These are phyloP conservation scores for Gnathonemus echidnorhynchus DNA, from an alignment of 2,113 vertebrate genomes.

Conservation along the genomic window DNA sequence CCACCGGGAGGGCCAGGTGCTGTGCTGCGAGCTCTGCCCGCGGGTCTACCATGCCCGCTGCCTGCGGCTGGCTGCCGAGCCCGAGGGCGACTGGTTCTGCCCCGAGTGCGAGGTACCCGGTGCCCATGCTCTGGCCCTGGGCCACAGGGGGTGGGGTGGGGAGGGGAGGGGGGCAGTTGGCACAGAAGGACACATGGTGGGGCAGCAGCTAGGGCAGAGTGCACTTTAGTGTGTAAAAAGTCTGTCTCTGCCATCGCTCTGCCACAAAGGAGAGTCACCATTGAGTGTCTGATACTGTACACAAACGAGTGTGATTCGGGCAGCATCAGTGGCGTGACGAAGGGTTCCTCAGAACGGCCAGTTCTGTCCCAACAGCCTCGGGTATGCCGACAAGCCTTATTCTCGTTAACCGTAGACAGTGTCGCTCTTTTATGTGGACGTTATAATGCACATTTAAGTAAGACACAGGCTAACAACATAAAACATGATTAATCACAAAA, in stretches of 20 bases:
- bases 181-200: neutral
- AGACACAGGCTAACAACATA: neutral
- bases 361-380: neutral
- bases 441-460: neutral
- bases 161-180: neutral
- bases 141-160: neutral
- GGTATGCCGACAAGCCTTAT: neutral
- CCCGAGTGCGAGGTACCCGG: conserved; percentile 94
- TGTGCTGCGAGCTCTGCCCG: conserved; percentile 99
- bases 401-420: neutral
- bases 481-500: neutral
- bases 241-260: neutral
- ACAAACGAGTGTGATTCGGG: neutral
- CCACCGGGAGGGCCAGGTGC: conserved; percentile 99
- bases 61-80: conserved; percentile 99
- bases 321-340: neutral
- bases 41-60: conserved; percentile 99
- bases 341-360: neutral
- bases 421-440: neutral
- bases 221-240: neutral
- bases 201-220: neutral
- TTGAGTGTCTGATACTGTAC: neutral
- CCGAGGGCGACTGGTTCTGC: conserved; percentile 99
- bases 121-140: neutral
- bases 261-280: neutral